These are phyloP conservation scores for Tetragnatha montana DNA, from an alignment of 2,888 invertebrate species.

Conservation along the genomic window DNA sequence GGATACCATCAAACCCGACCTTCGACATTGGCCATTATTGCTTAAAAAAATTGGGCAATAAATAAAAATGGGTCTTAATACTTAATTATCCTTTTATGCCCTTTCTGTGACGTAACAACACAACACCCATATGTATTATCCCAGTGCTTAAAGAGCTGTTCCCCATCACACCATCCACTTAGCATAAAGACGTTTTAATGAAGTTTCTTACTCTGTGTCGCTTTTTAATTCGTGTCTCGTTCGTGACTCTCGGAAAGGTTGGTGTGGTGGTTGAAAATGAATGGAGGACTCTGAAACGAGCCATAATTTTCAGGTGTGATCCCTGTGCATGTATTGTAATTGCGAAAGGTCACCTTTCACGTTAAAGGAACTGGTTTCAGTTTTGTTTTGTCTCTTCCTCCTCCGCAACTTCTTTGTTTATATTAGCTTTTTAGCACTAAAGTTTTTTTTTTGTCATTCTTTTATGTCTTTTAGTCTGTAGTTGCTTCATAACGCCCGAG, in stretches of 20 bases:
- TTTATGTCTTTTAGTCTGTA: too few species aligned
- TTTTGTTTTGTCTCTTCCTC: background rate
- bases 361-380: background rate
- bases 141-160: background rate
- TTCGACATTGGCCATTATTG: background rate
- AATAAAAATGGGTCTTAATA: background rate
- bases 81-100: background rate
- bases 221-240: background rate
- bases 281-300: background rate
- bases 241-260: background rate
- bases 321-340: background rate
- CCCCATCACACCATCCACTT: background rate
- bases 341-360: background rate
- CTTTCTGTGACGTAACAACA: background rate
- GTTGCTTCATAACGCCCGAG: too few species aligned
- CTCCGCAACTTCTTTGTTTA: too few species aligned
- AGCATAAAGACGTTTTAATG: background rate
- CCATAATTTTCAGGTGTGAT: background rate
- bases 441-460: too few species aligned
- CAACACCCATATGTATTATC: background rate
- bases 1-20: background rate
- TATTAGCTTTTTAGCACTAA: too few species aligned
- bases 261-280: background rate
- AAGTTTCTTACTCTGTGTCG: background rate
- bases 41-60: background rate